These are phyloP conservation scores for Griposia aprilina DNA, from an alignment of 2,888 invertebrate species.

Conservation along the genomic window DNA sequence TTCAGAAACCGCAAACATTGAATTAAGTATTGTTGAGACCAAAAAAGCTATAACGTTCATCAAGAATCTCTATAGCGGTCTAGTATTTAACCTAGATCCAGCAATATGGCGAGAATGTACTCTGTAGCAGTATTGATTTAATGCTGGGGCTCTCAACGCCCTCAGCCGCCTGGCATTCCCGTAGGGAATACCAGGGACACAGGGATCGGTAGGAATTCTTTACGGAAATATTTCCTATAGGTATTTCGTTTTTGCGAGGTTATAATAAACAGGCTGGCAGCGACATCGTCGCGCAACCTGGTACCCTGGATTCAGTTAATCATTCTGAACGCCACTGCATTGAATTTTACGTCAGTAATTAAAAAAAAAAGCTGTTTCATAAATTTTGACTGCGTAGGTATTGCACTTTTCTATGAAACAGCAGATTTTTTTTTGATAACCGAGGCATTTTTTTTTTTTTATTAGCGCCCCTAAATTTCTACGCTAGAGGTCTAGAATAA, in stretches of 20 bases:
- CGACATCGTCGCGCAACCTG: too few species aligned
- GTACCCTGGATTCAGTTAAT: too few species aligned
- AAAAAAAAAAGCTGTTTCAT: too few species aligned
- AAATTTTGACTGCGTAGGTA: too few species aligned
- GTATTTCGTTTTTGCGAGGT: conserved; percentile 1
- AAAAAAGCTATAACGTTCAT: not conserved
- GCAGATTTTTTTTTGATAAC: too few species aligned
- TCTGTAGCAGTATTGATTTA: conserved; percentile 41
- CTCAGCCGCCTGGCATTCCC: not conserved
- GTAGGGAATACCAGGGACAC: conserved; percentile 36
- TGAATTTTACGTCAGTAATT: too few species aligned
- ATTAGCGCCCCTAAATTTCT: too few species aligned
- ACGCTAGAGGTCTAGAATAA: too few species aligned
- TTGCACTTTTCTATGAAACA: too few species aligned
- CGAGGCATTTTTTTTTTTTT: too few species aligned
- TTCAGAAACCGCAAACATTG: not conserved
- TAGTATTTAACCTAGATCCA: conserved; percentile 36
- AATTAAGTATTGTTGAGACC: not conserved
- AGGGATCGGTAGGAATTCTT: conserved; percentile 28
- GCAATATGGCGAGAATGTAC: conserved; percentile 24
- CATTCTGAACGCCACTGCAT: too few species aligned
- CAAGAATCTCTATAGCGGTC: not conserved
- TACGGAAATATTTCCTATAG: conserved; percentile 19
- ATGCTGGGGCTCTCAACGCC: not conserved
- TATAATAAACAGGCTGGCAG: not conserved